phyloP scores from a whole-genome alignment of 2,113 vertebrate genomes.

The Thomomys bottae region DNA sequence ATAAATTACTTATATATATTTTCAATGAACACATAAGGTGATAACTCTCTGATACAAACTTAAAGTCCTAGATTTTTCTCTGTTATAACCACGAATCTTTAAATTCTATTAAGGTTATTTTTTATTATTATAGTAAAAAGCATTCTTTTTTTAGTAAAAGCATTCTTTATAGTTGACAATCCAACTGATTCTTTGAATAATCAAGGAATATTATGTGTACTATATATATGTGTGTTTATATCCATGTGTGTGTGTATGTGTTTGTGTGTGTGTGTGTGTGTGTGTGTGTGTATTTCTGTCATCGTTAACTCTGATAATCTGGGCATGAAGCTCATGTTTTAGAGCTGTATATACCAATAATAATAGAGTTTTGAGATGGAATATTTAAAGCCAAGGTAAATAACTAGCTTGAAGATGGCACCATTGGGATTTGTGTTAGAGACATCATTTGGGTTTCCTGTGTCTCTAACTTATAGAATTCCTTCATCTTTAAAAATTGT shows the following conservation, averaged over 20 bases:
- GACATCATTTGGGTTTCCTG: too few species aligned
- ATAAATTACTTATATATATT: not conserved
- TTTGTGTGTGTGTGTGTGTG: not conserved
- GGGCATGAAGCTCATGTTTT: not conserved
- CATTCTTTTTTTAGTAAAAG: not conserved
- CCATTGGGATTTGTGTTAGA: fast-evolving
- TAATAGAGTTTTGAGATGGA: not conserved
- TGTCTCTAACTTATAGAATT: too few species aligned
- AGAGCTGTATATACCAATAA: not conserved
- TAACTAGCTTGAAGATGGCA: not conserved
- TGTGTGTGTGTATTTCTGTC: not conserved
- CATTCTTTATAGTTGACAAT: not conserved
- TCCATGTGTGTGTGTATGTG: too few species aligned
- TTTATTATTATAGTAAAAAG: not conserved
- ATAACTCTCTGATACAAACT: not conserved
- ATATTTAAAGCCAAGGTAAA: not conserved
- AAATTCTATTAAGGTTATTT: constrained; percentile 7
- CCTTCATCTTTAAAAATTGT: too few species aligned
- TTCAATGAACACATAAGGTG: not conserved
- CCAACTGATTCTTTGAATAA: not conserved
- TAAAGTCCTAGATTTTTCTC: not conserved
- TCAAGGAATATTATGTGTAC: not conserved
- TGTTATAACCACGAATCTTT: not conserved
- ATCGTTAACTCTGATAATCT: not conserved
- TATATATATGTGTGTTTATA: too few species aligned